Conservation (phyloP, 2,888 invertebrate genomes). For the Andrena marginata region DNA sequence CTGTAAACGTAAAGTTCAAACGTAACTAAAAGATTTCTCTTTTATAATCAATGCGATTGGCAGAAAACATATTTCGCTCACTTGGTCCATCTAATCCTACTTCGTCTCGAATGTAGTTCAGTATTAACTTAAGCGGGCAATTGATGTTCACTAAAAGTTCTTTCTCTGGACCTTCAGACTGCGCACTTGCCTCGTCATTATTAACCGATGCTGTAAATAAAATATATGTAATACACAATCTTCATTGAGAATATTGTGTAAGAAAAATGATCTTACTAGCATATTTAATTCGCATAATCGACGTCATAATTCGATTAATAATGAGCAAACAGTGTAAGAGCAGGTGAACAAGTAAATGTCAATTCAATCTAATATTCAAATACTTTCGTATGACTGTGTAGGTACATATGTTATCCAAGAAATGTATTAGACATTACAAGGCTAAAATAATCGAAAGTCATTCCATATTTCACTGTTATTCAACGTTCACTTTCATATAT, state of each 20-base stretch:
- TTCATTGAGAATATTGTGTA: not conserved
- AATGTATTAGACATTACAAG: constrained; percentile 1
- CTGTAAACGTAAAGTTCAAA: constrained; percentile 61
- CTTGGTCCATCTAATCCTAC: constrained; percentile 66
- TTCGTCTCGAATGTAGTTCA: constrained; percentile 80
- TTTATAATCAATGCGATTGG: not conserved
- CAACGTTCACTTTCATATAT: not conserved
- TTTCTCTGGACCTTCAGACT: constrained; percentile 61
- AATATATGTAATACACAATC: not conserved
- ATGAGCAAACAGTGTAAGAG: too few relatives aligned
- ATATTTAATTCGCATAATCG: constrained; percentile 61
- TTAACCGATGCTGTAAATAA: not conserved
- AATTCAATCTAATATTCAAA: not conserved
- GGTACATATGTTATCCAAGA: not conserved
- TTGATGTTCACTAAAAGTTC: constrained; percentile 82
- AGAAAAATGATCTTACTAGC: constrained; percentile 37
- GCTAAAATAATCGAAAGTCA: constrained; percentile 36
- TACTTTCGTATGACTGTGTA: too few relatives aligned
- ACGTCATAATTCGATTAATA: constrained; percentile 28
- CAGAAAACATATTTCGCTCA: constrained; percentile 17
- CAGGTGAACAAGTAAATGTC: not conserved
- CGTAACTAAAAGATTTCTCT: not conserved
- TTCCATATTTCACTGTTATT: constrained; percentile 19
- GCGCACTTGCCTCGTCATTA: constrained; percentile 1
- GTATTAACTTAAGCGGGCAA: constrained; percentile 82